A percentile compares a stretch with the other conserved stretches of the same genome.
Evolutionary conservation across 2,113 vertebrate genomes (phyloP).

Genomic region (Eudyptes chrysolophus): DNA sequence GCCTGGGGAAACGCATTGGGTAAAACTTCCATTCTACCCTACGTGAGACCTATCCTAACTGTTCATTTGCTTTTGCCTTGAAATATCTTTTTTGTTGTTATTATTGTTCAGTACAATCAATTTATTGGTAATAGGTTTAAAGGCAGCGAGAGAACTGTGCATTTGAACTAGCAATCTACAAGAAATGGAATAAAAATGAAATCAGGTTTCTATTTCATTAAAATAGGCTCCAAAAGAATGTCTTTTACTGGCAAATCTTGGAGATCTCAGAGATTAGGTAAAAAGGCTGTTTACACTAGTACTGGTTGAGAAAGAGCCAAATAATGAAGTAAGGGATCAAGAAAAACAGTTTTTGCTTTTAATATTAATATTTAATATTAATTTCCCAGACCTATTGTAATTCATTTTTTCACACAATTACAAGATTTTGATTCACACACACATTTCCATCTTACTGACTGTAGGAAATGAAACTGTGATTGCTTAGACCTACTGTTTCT

Average conservation of each 20-base stretch:
- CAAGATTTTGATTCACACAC: not conserved
- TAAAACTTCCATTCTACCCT: not conserved
- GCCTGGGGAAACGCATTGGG: not conserved
- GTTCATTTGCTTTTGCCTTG: not conserved
- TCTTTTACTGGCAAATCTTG: not conserved
- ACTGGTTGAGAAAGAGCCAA: not conserved
- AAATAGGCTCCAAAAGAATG: not conserved
- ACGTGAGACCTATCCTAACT: not conserved
- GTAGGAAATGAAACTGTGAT: not conserved
- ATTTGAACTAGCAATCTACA: not conserved
- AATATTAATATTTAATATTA: not conserved
- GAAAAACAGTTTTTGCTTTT: not conserved
- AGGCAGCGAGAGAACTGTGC: not conserved
- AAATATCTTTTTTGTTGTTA: not conserved
- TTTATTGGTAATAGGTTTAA: not conserved
- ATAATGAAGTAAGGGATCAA: not conserved
- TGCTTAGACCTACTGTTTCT: not conserved
- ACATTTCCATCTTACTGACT: not conserved
- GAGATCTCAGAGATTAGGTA: not conserved
- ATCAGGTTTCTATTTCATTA: not conserved
- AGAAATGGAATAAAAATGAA: not conserved
- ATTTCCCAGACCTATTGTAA: not conserved
- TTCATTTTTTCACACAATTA: not conserved
- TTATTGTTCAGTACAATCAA: not conserved
- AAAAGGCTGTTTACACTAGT: not conserved